Conservation (phyloP, 2,888 invertebrate genomes). For the Silvanus unidentatus region DNA sequence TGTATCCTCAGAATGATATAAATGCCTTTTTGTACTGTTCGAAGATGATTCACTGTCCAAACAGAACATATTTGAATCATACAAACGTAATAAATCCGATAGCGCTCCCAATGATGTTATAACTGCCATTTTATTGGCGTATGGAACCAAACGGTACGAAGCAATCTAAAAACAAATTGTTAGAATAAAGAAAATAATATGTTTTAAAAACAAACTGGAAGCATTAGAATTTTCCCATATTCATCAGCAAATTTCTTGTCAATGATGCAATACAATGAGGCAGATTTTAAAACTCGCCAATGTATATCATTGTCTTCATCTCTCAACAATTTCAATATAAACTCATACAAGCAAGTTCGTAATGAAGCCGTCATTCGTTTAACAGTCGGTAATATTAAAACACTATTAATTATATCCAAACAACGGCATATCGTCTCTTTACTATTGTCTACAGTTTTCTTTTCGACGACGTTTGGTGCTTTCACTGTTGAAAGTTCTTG, state of each 20-base stretch:
- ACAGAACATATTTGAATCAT: constrained; percentile 19
- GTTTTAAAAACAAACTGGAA: constrained; percentile 22
- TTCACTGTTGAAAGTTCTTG: no score
- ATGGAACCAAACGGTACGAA: constrained; percentile 15
- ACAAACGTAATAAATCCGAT: constrained; percentile 21
- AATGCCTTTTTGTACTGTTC: constrained; percentile 12
- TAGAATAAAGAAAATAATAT: constrained; percentile 9
- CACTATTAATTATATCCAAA: constrained; percentile 24
- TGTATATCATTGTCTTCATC: constrained; percentile 21
- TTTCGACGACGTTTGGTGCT: constrained; percentile 5
- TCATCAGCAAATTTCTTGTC: constrained; percentile 25
- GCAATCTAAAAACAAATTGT: constrained; percentile 8
- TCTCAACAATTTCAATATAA: constrained; percentile 24
- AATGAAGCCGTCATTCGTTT: background rate
- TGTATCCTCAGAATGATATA: constrained; percentile 15
- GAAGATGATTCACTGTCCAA: constrained; percentile 10
- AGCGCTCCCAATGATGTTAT: constrained; percentile 18
- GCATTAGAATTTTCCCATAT: constrained; percentile 22
- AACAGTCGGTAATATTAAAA: constrained; percentile 4
- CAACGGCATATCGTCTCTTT: constrained; percentile 23
- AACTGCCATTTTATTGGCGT: constrained; percentile 19
- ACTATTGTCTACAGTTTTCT: constrained; percentile 16
- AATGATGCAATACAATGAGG: constrained; percentile 23
- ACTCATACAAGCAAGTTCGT: constrained; percentile 22
- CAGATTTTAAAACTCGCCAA: constrained; percentile 26